Base-by-base conservation (phyloP, 2,888 invertebrate genomes). In the Andrena fulva region DNA sequence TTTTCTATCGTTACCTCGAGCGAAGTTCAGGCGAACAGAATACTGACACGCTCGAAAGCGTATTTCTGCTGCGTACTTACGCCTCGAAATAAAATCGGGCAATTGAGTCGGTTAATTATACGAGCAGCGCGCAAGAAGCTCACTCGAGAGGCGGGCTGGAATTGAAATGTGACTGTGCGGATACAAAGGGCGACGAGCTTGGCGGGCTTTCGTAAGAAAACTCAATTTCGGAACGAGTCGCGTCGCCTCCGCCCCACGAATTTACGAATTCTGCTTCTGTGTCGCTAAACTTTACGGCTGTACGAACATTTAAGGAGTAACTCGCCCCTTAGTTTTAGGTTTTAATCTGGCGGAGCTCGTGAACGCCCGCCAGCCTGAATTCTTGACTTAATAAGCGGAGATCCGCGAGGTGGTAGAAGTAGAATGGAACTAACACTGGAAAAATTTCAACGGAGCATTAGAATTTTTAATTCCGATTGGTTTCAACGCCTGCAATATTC, bases 41-140 rank as follows among this genome's bases (percentile, higher is more conserved):
- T 10, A 64, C 64, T 59, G 62, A 48, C 63, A 48, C 7, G 27
- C 56, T 24, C 33, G 29, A 62, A 62, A 63, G 56, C 54, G 12
- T 27, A 33, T 35, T n/a, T 33, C 54, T 10, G 35, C 50, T 27
- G 33, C 6, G 35, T 20, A 12, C 31, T 35, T 50, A 27, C 29
- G 20, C n/a, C 8, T 42, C 31, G 50, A 70, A 79, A 79, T 79
- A 80, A 80, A 80, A 80, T 71, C 60, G 10, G 35, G 66, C 60
- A 62, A 71, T 78, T 42, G 66, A 60, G 4, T 50, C 79, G 66
- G 66, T 78, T 78, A 78, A 80, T 80, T 80, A 66, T 71, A 60
- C 78, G 50, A 80, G 24, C 78, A 33, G 3, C 2, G 54, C 42
- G 54, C 59, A 2, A 24, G 59, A 20, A 59, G 35, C 16, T 56